Evolutionary conservation across 2,888 invertebrate species (phyloP).

Genomic region (Apotomis betuletana): DNA sequence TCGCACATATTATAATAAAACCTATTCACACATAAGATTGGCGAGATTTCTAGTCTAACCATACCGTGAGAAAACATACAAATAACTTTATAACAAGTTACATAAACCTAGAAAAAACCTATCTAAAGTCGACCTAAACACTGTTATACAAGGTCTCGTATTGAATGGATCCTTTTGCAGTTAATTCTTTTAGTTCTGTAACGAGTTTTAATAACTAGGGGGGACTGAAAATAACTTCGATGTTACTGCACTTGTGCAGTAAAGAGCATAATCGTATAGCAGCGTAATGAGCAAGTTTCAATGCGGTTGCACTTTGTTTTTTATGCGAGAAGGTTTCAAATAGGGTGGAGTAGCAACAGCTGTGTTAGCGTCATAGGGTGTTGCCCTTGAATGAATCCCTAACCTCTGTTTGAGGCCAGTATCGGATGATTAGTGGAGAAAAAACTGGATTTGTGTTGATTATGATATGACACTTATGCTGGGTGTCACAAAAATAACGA

Average conservation of each 20-base stretch:
- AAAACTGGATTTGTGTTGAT: neutral
- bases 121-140: slow-evolving; percentile 10
- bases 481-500: neutral
- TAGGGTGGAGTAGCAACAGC: slow-evolving; percentile 17
- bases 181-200: neutral
- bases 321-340: neutral
- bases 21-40: neutral
- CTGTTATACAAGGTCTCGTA: neutral
- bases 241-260: neutral
- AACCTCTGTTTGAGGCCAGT: slow-evolving; percentile 22
- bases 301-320: neutral
- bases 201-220: slow-evolving; percentile 11
- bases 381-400: slow-evolving; percentile 30
- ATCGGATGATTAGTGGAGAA: neutral
- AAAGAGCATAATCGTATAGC: neutral
- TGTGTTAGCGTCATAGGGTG: slow-evolving; percentile 25
- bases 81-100: neutral
- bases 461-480: neutral
- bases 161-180: neutral
- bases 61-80: slow-evolving; percentile 23
- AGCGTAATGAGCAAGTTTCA: neutral
- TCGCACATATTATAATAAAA: neutral
- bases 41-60: slow-evolving; percentile 32
- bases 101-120: neutral
- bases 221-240: slow-evolving; percentile 8